Base-by-base conservation (phyloP, 2,113 vertebrate genomes). In the Pedetes capensis region DNA sequence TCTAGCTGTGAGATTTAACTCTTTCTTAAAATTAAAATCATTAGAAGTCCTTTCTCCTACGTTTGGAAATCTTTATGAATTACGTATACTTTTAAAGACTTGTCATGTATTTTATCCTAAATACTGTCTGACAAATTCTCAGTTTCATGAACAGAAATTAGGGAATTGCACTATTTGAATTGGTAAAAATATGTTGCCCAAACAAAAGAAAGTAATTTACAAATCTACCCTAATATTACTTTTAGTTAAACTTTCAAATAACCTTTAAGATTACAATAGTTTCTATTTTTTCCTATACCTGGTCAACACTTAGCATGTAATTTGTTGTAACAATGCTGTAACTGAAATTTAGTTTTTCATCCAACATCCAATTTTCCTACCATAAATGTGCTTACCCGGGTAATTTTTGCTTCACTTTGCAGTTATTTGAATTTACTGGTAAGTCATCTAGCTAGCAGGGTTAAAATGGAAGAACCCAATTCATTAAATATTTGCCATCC, bases 61-160 rank as follows among this genome's bases (percentile, higher is more conserved):
- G 91, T 75, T 94, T 97, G 97, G 59, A 97, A 98, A 93, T 97
- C 94, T 92, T 97, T 97, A 97, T 63, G 75, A 97, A 95, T 93
- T 93, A 97, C 87, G 97, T 95, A 9, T 49, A 93, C 59, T 91
- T 97, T 98, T 97, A 95, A 97, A 96, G 94, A 96, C 94, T 95
- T 87, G 53, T 96, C 80, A 87, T 97, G 94, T 92, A 59, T 97
- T 98, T 96, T 75, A 94, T 92, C 84, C 37, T 93, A 97, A 85
- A 72, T 89, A 63, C 57, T 82, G 88, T 97, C 95, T 91, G 53
- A 75, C 97, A 96, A 66, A 93, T 89, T 92, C 9, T 95, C 5
- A 86, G 9, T 14, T 27, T 61, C 37, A 17, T 42, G 34, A 34
- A 80, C 3, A 72, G 32, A 81, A 55, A 39, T 47, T 25, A 37